phyloP scores from a whole-genome alignment of 2,888 invertebrate genomes.

The Brachyptera risi region DNA sequence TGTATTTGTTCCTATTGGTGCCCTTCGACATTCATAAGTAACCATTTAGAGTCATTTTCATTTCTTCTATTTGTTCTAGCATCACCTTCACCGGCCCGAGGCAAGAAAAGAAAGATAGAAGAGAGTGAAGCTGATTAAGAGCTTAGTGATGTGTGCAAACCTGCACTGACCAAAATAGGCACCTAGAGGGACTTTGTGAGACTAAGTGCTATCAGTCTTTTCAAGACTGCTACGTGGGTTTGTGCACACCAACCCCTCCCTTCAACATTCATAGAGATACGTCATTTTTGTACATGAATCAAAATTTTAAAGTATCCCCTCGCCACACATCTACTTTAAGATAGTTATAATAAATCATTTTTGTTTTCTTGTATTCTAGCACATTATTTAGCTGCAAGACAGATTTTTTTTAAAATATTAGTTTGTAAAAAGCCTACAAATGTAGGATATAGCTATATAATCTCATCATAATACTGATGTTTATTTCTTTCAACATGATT shows the following conservation, averaged over 20 bases:
- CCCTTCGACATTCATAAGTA: no score
- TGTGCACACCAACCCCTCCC: slow-evolving; percentile 5
- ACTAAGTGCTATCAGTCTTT: slow-evolving; percentile 10
- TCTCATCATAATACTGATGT: neutral
- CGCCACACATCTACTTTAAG: neutral
- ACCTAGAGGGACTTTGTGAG: slow-evolving; percentile 9
- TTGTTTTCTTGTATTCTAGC: slow-evolving; percentile 28
- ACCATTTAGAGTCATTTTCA: no score
- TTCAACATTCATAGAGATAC: neutral
- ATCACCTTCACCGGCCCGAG: slow-evolving; percentile 52
- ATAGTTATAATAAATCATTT: slow-evolving; percentile 19
- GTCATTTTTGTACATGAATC: slow-evolving; percentile 16
- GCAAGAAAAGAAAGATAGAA: slow-evolving; percentile 70
- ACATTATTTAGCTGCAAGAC: slow-evolving; percentile 17
- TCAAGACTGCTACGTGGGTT: slow-evolving; percentile 7
- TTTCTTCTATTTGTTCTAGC: slow-evolving; percentile 43
- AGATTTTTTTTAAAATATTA: neutral
- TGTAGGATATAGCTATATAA: neutral
- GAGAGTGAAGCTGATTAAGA: slow-evolving; percentile 44
- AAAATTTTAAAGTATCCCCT: slow-evolving; percentile 7
- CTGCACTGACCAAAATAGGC: slow-evolving; percentile 8
- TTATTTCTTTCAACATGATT: no score
- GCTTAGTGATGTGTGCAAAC: slow-evolving; percentile 9
- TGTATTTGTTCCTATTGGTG: no score
- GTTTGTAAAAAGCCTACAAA: neutral